phyloP scores from a whole-genome alignment of 2,888 invertebrate genomes.

The Blera fallax region DNA sequence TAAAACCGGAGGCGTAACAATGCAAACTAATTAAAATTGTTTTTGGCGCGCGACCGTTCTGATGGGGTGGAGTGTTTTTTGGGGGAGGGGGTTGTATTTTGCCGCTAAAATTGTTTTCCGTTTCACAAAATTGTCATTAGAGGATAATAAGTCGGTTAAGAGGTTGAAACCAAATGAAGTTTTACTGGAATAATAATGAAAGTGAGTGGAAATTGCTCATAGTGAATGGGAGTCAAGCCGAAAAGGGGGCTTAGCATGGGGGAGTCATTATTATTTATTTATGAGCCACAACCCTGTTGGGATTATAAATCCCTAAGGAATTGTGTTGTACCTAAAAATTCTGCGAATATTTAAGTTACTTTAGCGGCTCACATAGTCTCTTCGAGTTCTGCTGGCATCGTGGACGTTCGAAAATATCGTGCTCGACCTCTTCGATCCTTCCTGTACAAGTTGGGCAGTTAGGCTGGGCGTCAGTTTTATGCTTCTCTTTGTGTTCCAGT shows the following conservation, averaged over 20 bases:
- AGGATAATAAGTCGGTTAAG: constrained; percentile 58
- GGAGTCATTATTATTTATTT: not conserved
- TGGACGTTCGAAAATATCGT: too few species aligned
- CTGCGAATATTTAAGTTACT: too few species aligned
- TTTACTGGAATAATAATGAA: constrained; percentile 13
- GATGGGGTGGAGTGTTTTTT: not conserved
- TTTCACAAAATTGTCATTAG: constrained; percentile 60
- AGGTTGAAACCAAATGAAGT: constrained; percentile 22
- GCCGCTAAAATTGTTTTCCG: constrained; percentile 50
- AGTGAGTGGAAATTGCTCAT: not conserved
- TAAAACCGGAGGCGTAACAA: constrained; percentile 53
- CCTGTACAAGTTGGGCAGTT: too few species aligned
- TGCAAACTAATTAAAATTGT: constrained; percentile 71
- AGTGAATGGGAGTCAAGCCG: not conserved
- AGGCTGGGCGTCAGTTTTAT: too few species aligned
- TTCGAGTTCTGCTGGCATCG: too few species aligned
- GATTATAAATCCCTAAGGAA: too few species aligned
- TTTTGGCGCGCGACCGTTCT: constrained; percentile 32
- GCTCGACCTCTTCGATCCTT: too few species aligned
- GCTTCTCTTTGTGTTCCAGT: too few species aligned
- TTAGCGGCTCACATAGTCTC: too few species aligned
- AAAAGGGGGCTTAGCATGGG: not conserved
- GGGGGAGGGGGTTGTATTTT: not conserved
- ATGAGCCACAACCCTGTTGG: not conserved
- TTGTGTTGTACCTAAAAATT: too few species aligned